phyloP scores from a whole-genome alignment of 2,888 invertebrate species.

The Dolichopus griseipennis region DNA sequence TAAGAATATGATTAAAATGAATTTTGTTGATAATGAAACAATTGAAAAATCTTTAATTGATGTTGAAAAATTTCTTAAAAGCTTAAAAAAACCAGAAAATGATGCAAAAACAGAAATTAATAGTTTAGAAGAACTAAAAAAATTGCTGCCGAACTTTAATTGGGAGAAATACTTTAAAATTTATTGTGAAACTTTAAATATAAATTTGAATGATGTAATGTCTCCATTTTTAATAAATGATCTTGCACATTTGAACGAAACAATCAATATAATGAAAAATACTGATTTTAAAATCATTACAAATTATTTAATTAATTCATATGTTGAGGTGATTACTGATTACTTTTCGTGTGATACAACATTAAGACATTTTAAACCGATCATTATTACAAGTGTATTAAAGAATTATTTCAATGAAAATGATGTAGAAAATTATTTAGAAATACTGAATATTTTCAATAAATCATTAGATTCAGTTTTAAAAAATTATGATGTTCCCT shows the following conservation, averaged over 20 bases:
- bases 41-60: background rate
- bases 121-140: background rate
- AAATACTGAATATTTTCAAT: background rate
- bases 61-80: background rate
- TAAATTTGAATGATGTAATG: background rate
- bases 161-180: background rate
- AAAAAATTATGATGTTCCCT: too few species aligned
- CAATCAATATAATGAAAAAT: background rate
- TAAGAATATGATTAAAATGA: background rate
- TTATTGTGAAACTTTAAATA: background rate
- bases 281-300: background rate
- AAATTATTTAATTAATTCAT: background rate
- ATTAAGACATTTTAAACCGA: background rate
- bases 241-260: background rate
- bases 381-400: background rate
- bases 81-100: background rate
- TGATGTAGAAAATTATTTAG: background rate
- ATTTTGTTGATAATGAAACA: background rate
- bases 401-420: background rate
- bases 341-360: background rate
- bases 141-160: background rate
- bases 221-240: background rate
- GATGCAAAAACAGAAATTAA: background rate
- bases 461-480: background rate
- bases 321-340: background rate